Evolutionary conservation across 2,888 invertebrate species (phyloP), one percentile per base, ranked within the genome.

Genomic region (Lathronympha strigana): DNA sequence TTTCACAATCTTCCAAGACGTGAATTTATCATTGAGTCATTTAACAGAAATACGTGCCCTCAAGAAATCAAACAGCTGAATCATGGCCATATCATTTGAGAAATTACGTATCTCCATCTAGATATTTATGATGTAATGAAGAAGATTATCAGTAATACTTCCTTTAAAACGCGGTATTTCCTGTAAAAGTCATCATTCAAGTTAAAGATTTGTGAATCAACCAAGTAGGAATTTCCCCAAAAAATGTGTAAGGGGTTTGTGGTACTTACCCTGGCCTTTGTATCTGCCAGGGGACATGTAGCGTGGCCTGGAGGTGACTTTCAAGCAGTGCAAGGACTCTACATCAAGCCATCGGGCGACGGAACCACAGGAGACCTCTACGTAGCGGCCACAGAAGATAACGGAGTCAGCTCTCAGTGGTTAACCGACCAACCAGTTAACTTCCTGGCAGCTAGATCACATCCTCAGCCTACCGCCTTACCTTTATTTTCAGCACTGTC

Each of bases 301-400:
- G 74, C 79, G 19, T 82, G 84, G 81, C 74, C 75, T 38, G 74
- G 76, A 19, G 72, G 79, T 1, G 82, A 78, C 38, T 76, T 90
- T 5, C 87, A 86, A 23, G 90, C 90, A n/a, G 90, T 92, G 4
- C 90, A 89, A 38, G 86, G 89, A 1, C 74, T 92, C 1, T 92
- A 81, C 71, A 85, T 92, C 11, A 88, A 89, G 66, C 90, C 90
- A 1, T 92, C 92, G 1, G 70, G 70, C 4, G 90, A 92, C 66
- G 90, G 91, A 0, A 81, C 82, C 5, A 89, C 90, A 0, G 92
- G 92, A 23, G 92, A 92, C 69, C 77, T 92, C 9, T 91, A 87
- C 75, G 90, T 92, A 0, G 91, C 92, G 5, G 92, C 92, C 1
- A 78, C 90, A 6, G 92, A 92, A 75, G 88, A 91, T 45, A 84